Evolutionary conservation across 2,888 invertebrate species (phyloP).

Genomic region (Cataglyphis rosenhaueri): DNA sequence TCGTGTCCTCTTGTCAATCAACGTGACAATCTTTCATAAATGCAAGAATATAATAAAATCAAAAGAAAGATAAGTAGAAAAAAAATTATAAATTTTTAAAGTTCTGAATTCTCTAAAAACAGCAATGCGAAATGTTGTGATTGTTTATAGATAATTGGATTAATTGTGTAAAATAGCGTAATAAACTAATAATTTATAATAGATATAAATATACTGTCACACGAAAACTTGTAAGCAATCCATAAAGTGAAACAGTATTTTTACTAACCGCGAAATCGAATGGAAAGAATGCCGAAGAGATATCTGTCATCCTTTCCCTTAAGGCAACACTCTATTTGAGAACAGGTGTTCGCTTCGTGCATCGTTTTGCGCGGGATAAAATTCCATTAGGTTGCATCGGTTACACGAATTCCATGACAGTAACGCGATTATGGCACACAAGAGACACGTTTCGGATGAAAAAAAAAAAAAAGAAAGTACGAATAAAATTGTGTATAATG

Average conservation of each 20-base stretch:
- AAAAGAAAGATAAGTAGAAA: background rate
- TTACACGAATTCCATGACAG: slow-evolving; percentile 19
- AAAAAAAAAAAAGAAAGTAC: slow-evolving; percentile 14
- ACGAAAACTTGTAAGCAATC: slow-evolving; percentile 31
- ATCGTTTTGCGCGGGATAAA: slow-evolving; percentile 12
- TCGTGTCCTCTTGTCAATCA: slow-evolving; percentile 35
- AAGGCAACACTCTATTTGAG: slow-evolving; percentile 32
- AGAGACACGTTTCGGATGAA: background rate
- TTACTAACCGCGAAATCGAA: background rate
- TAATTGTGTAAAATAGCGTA: background rate
- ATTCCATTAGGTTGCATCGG: slow-evolving; percentile 30
- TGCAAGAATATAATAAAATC: slow-evolving; percentile 13
- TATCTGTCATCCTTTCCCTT: background rate
- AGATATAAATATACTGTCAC: background rate
- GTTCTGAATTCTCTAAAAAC: background rate
- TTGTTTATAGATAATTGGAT: background rate
- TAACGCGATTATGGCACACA: slow-evolving; percentile 17
- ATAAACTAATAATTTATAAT: background rate
- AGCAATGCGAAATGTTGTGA: background rate
- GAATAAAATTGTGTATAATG: slow-evolving; percentile 5
- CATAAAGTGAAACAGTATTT: slow-evolving; percentile 28
- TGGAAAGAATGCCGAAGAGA: background rate
- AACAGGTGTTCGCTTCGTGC: slow-evolving; percentile 34
- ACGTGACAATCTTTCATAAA: background rate
- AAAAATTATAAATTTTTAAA: background rate